Evolutionary conservation across 2,797 vertebrate species (phyloP), one percentile per base, ranked within the genome.

Genomic region (Alca torda): DNA sequence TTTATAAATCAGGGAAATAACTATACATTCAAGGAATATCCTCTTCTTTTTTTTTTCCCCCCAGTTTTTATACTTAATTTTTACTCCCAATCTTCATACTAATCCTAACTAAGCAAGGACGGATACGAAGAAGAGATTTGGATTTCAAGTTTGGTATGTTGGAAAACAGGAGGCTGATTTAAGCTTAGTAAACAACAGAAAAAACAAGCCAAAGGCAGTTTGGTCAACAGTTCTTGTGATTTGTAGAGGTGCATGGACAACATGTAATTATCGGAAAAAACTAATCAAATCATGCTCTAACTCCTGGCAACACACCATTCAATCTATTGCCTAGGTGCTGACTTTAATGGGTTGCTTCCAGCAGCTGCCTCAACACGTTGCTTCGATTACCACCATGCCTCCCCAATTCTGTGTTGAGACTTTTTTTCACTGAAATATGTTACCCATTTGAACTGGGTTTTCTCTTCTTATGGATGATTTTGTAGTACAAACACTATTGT

Each of bases 221-320:
- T 94, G 73, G 45, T 39, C 45, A 88, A 19, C 43, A 60, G 35
- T 11, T 43, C 37, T 70, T 67, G 28, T 84, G 48, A 78, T 70
- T 77, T 37, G 10, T 1, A 65, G 65, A 72, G 45, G 48, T 93
- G n/a, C 41, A 59, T 19, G 45, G 30, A 89, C 59, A 92, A 84
- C 5, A 3, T 28, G 35, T 60, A 85, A 83, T 91, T 85, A 86
- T 30, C 37, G 65, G 76, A 41, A 90, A 90, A 94, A 95, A 60
- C 57, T 64, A 72, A 84, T 90, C 50, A 91, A 90, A 90, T 86
- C 53, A 64, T 31, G 14, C 13, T 82, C 35, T 39, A 69, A 63
- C 57, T 91, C 30, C 60, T 95, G 79, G 56, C 41, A 89, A 54
- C 59, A 43, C 16, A 5, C 11, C 16, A 12, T 56, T 74, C 80